Evolutionary conservation across 2,888 invertebrate species (phyloP).

Genomic region (Anagyrus pseudococci): DNA sequence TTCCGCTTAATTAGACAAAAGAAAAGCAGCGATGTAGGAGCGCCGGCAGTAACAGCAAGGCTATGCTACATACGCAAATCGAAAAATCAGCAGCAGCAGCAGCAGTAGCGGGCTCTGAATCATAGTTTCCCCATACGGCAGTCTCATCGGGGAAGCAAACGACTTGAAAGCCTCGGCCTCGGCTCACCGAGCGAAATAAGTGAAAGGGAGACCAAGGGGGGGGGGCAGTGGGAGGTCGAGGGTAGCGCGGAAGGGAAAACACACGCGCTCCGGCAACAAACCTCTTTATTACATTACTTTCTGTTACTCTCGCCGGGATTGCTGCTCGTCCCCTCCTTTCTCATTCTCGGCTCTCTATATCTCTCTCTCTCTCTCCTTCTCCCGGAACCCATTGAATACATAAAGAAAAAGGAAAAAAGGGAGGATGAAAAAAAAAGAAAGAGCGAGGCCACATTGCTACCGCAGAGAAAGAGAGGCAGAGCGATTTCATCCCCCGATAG

Average conservation of each 20-base stretch:
- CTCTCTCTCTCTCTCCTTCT: background rate
- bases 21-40: too few relatives aligned
- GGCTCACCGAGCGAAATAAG: background rate
- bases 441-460: too few relatives aligned
- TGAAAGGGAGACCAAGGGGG: background rate
- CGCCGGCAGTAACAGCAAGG: too few relatives aligned
- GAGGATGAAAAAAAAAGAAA: constrained; percentile 33
- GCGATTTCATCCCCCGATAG: constrained; percentile 29
- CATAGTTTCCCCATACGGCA: constrained; percentile 1
- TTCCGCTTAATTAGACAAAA: too few relatives aligned
- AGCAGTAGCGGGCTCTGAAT: constrained; percentile 3
- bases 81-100: background rate
- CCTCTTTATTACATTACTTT: constrained; percentile 32
- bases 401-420: constrained; percentile 11
- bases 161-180: constrained; percentile 23
- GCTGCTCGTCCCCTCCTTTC: constrained; percentile 8
- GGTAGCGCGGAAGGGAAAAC: background rate
- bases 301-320: constrained; percentile 22
- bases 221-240: too few relatives aligned
- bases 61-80: too few relatives aligned
- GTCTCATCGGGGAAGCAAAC: constrained; percentile 16
- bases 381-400: constrained; percentile 31
- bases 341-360: too few relatives aligned
- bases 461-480: too few relatives aligned
- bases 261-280: constrained; percentile 9